Conservation (phyloP, 2,113 vertebrate species). For the Lonchura striata region DNA sequence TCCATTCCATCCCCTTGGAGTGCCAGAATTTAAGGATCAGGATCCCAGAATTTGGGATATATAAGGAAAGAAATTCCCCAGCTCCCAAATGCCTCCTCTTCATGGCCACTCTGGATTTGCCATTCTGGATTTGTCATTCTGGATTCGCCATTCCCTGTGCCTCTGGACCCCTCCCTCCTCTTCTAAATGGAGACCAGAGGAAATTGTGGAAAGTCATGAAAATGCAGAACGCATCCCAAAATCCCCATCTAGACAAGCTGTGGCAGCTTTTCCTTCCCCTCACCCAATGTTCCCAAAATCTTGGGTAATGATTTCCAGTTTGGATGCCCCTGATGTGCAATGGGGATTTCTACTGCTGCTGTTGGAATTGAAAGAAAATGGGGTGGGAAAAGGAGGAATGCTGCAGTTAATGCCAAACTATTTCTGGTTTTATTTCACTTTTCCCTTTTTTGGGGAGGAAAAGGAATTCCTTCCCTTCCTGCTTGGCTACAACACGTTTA, state of each 20-base stretch:
- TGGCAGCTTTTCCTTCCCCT: constrained; percentile 71
- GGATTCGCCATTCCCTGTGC: background rate
- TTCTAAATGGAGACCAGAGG: constrained; percentile 69
- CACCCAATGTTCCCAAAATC: constrained; percentile 68
- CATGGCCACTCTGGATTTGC: background rate
- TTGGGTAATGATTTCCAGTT: constrained; percentile 77
- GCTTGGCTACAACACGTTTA: constrained; percentile 60
- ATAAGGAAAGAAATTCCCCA: background rate
- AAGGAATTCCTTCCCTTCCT: constrained; percentile 45
- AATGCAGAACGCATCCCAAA: constrained; percentile 77
- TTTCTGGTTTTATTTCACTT: constrained; percentile 67
- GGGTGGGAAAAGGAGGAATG: constrained; percentile 69
- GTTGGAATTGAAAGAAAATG: constrained; percentile 59
- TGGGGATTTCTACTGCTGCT: constrained; percentile 29
- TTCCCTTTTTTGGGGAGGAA: constrained; percentile 63
- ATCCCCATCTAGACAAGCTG: constrained; percentile 68
- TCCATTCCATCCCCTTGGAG: background rate
- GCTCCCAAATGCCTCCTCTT: background rate
- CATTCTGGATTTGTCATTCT: background rate
- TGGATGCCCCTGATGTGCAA: constrained; percentile 21
- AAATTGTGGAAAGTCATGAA: constrained; percentile 78
- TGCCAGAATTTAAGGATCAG: background rate
- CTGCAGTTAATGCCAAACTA: constrained; percentile 67
- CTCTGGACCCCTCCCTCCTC: background rate
- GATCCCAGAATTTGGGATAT: background rate